Conservation (phyloP, 2,888 invertebrate genomes). For the Meganola albula region DNA sequence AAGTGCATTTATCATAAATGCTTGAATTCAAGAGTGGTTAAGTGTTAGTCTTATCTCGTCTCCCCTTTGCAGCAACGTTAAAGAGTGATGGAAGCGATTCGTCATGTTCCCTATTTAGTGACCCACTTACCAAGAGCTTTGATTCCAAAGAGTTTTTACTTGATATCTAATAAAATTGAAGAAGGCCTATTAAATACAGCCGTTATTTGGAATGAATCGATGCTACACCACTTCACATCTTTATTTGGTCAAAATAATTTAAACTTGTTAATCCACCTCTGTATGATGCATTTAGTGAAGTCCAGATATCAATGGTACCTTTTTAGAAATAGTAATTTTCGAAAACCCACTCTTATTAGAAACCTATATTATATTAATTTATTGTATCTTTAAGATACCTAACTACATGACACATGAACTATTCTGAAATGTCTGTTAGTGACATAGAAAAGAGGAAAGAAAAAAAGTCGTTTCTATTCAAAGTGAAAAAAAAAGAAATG, state of each 20-base stretch:
- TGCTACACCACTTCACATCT: slow-evolving; percentile 41
- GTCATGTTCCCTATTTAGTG: slow-evolving; percentile 61
- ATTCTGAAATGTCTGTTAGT: too few relatives aligned
- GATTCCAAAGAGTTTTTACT: slow-evolving; percentile 37
- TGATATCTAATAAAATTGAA: slow-evolving; percentile 26
- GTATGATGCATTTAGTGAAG: slow-evolving; percentile 2
- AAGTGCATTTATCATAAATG: slow-evolving; percentile 43
- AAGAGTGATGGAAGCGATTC: slow-evolving; percentile 65
- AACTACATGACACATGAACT: too few relatives aligned
- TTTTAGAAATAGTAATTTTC: too few relatives aligned
- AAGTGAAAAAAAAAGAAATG: too few relatives aligned
- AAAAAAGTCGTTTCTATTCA: too few relatives aligned
- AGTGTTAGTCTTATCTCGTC: slow-evolving; percentile 56
- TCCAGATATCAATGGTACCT: slow-evolving; percentile 1
- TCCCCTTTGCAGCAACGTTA: slow-evolving; percentile 42
- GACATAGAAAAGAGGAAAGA: too few relatives aligned
- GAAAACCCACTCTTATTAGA: too few relatives aligned
- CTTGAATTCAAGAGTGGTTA: slow-evolving; percentile 35
- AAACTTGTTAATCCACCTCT: too few relatives aligned
- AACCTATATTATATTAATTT: too few relatives aligned
- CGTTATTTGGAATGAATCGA: slow-evolving; percentile 43
- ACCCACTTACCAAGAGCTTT: slow-evolving; percentile 53
- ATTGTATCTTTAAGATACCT: too few relatives aligned
- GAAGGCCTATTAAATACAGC: not conserved
- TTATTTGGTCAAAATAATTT: too few relatives aligned